These are phyloP conservation scores for Orthonychiurus folsomi DNA, from an alignment of 2,888 invertebrate species.

Conservation along the genomic window DNA sequence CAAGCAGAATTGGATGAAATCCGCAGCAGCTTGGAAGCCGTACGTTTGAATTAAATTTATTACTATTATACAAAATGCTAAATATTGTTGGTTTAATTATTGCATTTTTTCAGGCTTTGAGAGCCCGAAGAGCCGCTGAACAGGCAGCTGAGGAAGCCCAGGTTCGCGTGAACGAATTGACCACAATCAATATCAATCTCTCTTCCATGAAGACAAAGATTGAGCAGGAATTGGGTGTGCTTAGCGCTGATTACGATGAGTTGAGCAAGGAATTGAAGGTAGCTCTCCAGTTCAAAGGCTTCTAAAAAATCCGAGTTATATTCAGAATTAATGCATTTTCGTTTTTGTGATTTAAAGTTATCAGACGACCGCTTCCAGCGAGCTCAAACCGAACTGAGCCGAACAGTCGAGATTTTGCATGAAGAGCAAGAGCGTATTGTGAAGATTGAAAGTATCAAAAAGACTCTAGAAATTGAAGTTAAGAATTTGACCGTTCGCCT, in stretches of 20 bases:
- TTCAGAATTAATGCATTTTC: slow-evolving; percentile 2
- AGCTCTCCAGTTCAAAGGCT: too few species aligned
- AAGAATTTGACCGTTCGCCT: slow-evolving; percentile 86
- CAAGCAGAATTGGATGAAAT: slow-evolving; percentile 94
- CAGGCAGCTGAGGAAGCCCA: slow-evolving; percentile 81
- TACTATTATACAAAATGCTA: slow-evolving; percentile 5
- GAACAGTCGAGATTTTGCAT: slow-evolving; percentile 84
- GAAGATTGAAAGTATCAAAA: slow-evolving; percentile 95
- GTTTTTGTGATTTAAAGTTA: slow-evolving; percentile 42
- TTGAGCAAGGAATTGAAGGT: slow-evolving; percentile 90
- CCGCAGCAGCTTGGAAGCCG: slow-evolving; percentile 77
- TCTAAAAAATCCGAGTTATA: background rate
- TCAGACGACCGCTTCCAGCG: slow-evolving; percentile 90
- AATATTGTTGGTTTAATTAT: slow-evolving; percentile 9
- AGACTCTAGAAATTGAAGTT: slow-evolving; percentile 93
- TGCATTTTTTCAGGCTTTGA: slow-evolving; percentile 61
- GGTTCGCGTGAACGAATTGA: slow-evolving; percentile 87
- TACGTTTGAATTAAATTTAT: slow-evolving; percentile 44
- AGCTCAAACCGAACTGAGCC: slow-evolving; percentile 82
- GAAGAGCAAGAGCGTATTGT: slow-evolving; percentile 94
- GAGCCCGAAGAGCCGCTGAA: slow-evolving; percentile 84
- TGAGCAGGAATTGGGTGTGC: slow-evolving; percentile 82
- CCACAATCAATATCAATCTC: slow-evolving; percentile 89
- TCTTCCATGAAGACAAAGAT: slow-evolving; percentile 88
- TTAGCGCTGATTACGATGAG: slow-evolving; percentile 95